These are phyloP conservation scores for Pyrocoelia pectoralis DNA, from an alignment of 2,888 invertebrate species.

Conservation along the genomic window DNA sequence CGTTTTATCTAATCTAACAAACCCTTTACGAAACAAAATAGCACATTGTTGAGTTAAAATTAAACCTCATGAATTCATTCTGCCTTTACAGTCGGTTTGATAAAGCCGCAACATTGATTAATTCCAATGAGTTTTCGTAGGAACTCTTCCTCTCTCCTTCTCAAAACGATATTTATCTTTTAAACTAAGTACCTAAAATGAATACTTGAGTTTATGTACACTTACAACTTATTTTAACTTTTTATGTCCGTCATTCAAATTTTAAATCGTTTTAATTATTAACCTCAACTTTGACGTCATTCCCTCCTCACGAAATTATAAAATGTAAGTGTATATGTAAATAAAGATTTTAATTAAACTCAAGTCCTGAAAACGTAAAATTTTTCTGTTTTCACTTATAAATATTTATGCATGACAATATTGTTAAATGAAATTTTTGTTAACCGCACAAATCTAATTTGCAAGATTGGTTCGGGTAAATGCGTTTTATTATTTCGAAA, in stretches of 20 bases:
- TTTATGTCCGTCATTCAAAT: background rate
- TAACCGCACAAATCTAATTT: background rate
- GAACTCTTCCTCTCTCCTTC: constrained; percentile 10
- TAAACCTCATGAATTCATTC: constrained; percentile 33
- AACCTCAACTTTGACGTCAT: constrained; percentile 1
- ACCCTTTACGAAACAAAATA: constrained; percentile 34
- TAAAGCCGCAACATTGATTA: constrained; percentile 31
- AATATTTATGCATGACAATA: constrained; percentile 8
- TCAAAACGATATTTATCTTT: constrained; percentile 20
- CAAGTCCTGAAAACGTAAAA: background rate
- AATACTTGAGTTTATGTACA: background rate
- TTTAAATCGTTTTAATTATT: constrained; percentile 3
- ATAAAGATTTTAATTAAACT: constrained; percentile 6
- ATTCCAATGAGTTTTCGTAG: constrained; percentile 28
- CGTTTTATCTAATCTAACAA: constrained; percentile 35
- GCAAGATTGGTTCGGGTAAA: background rate
- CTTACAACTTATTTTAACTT: background rate
- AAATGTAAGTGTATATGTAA: constrained; percentile 2
- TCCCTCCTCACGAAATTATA: background rate
- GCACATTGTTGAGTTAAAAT: constrained; percentile 34
- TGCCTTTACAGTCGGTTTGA: constrained; percentile 27
- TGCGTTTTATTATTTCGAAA: constrained; percentile 1
- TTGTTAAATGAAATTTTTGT: constrained; percentile 6
- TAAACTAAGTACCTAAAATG: constrained; percentile 16
- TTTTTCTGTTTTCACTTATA: background rate